Evolutionary conservation across 2,888 invertebrate genomes (phyloP), one percentile per base, ranked within the genome.

Genomic region (Chydorus sphaericus): DNA sequence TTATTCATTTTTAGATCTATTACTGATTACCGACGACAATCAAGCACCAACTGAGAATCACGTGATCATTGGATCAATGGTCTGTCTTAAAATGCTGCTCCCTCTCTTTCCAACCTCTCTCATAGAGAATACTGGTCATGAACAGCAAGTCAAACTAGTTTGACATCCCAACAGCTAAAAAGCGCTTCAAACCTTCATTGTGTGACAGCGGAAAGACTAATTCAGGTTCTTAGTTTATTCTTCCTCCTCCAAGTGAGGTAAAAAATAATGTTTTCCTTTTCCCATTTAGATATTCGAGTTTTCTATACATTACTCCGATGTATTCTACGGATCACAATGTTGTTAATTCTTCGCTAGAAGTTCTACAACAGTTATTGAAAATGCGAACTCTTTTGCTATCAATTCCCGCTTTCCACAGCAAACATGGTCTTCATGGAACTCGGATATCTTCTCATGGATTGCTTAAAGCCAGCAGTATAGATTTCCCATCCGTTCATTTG

Each of bases 261-360:
- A 28, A 10, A 7, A 11, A 6, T n/a, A 30, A 30, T 11, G 28
- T 23, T 38, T 26, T 44, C 38, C 36, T 18, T 38, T 28, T 76
- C 60, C 73, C n/a, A n/a, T n/a, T n/a, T n/a, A n/a, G n/a, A n/a
- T n/a, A n/a, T n/a, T n/a, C n/a, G n/a, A n/a, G n/a, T n/a, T n/a
- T n/a, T n/a, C n/a, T n/a, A n/a, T n/a, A n/a, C n/a, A n/a, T n/a
- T n/a, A n/a, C n/a, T n/a, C n/a, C n/a, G n/a, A n/a, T n/a, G 8
- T 65, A 67, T 52, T 81, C 82, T 63, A 70, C 73, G 7, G 87
- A 92, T 69, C 92, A 93, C 69, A 91, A 91, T 69, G 79, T 91
- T 57, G 81, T 89, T 62, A 91, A 91, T 66, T 82, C 88, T 1
- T 80, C 90, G 18, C 75, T 94, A 66, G 94, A 96, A 65, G 69